phyloP scores from a whole-genome alignment of 1,140 invertebrate genomes.

The Saxidomus purpurata region DNA sequence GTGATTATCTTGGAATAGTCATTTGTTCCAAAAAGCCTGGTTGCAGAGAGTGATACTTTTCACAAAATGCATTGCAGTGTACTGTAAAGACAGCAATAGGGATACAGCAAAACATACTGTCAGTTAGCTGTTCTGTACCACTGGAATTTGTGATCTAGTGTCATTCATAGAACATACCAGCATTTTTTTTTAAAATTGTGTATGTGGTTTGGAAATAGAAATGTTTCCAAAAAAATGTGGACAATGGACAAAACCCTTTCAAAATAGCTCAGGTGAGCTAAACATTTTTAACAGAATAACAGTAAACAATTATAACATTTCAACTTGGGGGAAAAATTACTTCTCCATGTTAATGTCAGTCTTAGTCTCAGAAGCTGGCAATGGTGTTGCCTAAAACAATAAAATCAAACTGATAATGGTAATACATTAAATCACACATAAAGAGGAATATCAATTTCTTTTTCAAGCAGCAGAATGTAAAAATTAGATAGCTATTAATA shows the following conservation, averaged over 20 bases:
- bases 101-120: conserved; percentile 1
- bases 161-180: neutral
- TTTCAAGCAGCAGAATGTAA: neutral
- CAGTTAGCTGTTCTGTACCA: neutral
- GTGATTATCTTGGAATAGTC: neutral
- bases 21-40: neutral
- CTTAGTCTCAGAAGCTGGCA: neutral
- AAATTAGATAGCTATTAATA: neutral
- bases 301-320: neutral
- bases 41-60: neutral
- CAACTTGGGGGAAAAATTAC: neutral
- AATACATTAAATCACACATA: neutral
- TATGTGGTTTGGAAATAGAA: neutral
- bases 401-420: neutral
- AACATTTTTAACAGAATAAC: conserved; percentile 1
- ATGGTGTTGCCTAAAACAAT: neutral
- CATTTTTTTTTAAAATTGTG: neutral
- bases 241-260: neutral
- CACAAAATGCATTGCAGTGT: neutral
- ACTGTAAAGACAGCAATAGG: neutral
- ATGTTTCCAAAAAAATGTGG: neutral
- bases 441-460: neutral
- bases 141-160: neutral
- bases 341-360: neutral
- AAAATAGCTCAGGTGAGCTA: neutral